Percentiles rank a stretch among this genome's conserved stretches.
Conservation (phyloP, 2,888 invertebrate species). For the Cerastis rubricosa region DNA sequence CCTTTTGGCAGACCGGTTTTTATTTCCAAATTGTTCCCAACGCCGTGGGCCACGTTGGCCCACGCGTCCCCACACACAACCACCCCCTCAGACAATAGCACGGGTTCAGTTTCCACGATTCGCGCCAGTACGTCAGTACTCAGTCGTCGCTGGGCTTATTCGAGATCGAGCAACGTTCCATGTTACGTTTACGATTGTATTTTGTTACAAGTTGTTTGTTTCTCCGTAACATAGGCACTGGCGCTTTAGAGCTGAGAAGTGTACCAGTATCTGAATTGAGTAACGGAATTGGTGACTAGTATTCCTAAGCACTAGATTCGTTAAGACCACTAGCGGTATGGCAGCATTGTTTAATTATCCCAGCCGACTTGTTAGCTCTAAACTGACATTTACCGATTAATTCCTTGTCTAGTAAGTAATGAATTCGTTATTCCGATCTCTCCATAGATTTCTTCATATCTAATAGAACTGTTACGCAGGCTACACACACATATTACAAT, state of each 20-base stretch:
- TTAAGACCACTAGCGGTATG: constrained; percentile 44
- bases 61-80: constrained; percentile 66
- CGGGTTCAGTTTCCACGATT: constrained; percentile 84
- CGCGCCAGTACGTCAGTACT: constrained; percentile 80
- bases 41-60: constrained; percentile 59
- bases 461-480: constrained; percentile 87
- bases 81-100: constrained; percentile 85
- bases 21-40: constrained; percentile 78
- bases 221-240: constrained; percentile 79
- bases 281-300: constrained; percentile 80
- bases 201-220: constrained; percentile 89
- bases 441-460: constrained; percentile 88
- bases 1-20: constrained; percentile 80
- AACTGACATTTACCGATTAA: constrained; percentile 79
- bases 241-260: constrained; percentile 81
- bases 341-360: constrained; percentile 40
- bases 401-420: constrained; percentile 89
- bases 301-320: constrained; percentile 58
- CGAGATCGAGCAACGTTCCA: constrained; percentile 86
- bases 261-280: constrained; percentile 74
- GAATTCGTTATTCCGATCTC: constrained; percentile 89
- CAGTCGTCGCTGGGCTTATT: constrained; percentile 90
- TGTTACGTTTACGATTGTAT: constrained; percentile 87
- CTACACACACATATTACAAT: constrained; percentile 90
- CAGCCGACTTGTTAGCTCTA: constrained; percentile 78